Conservation (phyloP, 2,797 vertebrate species). For the Rhodeus uyekii region DNA sequence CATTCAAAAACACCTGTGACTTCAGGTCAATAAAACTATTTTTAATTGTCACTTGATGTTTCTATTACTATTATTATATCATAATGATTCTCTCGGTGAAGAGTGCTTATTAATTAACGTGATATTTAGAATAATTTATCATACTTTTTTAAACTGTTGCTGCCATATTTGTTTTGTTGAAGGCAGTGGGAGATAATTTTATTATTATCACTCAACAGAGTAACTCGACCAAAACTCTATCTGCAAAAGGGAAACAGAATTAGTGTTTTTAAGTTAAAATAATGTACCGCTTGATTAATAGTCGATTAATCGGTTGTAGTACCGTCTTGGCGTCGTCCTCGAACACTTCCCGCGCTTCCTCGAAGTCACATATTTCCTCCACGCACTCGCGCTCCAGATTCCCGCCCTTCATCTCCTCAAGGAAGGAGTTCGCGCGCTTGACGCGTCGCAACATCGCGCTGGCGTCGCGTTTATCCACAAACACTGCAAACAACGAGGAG, state of each 20-base stretch:
- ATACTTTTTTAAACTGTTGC: neutral
- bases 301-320: too few species aligned
- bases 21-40: neutral
- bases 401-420: constrained; percentile 80
- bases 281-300: too few species aligned
- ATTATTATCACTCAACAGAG: constrained; percentile 59
- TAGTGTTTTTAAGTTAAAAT: neutral
- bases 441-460: constrained; percentile 58
- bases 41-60: too few species aligned
- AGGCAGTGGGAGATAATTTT: neutral
- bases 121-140: too few species aligned
- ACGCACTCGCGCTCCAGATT: constrained; percentile 83
- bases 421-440: constrained; percentile 66
- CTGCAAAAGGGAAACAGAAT: constrained; percentile 55
- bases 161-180: neutral
- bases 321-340: constrained; percentile 78
- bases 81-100: neutral
- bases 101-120: neutral
- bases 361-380: constrained; percentile 83
- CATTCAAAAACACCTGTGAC: neutral
- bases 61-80: too few species aligned
- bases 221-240: constrained; percentile 71
- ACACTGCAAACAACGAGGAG: constrained; percentile 38
- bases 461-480: constrained; percentile 59
- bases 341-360: constrained; percentile 84